Evolutionary conservation across 2,113 vertebrate genomes (phyloP).

Genomic region (Poecile atricapillus): DNA sequence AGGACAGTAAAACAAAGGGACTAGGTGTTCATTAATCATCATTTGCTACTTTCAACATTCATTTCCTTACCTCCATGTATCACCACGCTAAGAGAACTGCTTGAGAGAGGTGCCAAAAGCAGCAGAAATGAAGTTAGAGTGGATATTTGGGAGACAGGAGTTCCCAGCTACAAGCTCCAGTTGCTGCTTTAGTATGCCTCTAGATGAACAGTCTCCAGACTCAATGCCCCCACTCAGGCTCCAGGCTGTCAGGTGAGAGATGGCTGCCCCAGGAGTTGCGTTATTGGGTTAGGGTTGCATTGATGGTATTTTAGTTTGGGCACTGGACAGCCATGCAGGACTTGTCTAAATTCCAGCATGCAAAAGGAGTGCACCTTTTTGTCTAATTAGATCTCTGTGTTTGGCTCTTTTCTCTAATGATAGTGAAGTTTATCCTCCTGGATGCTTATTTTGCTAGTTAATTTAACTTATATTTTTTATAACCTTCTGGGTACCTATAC

Average conservation of each 20-base stretch:
- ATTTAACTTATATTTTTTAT: not conserved
- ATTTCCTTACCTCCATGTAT: not conserved
- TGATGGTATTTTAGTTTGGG: not conserved
- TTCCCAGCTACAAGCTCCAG: not conserved
- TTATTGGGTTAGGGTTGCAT: not conserved
- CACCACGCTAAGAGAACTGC: not conserved
- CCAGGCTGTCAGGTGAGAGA: not conserved
- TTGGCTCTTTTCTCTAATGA: not conserved
- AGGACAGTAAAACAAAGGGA: not conserved
- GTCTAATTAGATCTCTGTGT: not conserved
- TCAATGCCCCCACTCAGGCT: not conserved
- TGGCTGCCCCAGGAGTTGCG: not conserved
- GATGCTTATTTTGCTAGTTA: not conserved
- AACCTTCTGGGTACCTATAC: not conserved
- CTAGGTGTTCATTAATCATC: constrained; percentile 32
- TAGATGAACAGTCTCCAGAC: not conserved
- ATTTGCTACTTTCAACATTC: constrained; percentile 7
- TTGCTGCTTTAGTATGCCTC: not conserved
- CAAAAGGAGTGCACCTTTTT: not conserved
- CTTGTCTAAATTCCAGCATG: not conserved
- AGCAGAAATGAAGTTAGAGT: not conserved
- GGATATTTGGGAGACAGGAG: not conserved
- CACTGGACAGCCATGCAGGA: not conserved
- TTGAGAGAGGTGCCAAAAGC: not conserved
- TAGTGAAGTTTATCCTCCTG: not conserved